Conservation (phyloP, 2,888 invertebrate genomes). For the Cheiracanthium punctorium region DNA sequence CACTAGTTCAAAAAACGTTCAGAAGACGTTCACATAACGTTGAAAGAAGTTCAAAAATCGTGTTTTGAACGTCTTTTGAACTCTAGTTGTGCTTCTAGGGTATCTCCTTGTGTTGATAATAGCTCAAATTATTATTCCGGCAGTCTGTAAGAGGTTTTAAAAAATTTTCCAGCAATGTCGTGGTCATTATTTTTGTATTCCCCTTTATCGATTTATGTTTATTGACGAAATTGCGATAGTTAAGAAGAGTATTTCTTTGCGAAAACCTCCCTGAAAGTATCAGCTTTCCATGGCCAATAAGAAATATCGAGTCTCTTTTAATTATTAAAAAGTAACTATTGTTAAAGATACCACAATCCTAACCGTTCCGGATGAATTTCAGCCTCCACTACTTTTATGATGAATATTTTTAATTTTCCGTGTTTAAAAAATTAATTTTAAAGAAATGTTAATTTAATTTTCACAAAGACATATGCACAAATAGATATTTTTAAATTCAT, state of each 20-base stretch:
- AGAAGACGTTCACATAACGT: too few species aligned
- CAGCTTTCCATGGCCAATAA: not conserved
- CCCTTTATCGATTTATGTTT: not conserved
- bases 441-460: not conserved
- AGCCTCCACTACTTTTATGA: conserved; percentile 50
- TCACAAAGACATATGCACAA: too few species aligned
- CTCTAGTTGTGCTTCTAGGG: too few species aligned
- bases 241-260: not conserved
- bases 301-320: not conserved
- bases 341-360: conserved; percentile 47
- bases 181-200: conserved; percentile 33
- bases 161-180: conserved; percentile 11
- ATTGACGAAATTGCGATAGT: not conserved
- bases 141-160: not conserved
- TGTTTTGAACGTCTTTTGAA: too few species aligned
- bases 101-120: not conserved
- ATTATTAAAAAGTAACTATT: not conserved
- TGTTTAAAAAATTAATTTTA: not conserved
- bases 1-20: too few species aligned
- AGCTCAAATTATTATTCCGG: not conserved
- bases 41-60: too few species aligned
- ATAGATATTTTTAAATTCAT: too few species aligned
- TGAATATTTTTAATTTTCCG: conserved; percentile 22
- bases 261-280: conserved; percentile 26
- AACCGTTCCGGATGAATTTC: conserved; percentile 26